Conservation (phyloP, 1,140 invertebrate genomes). For the Idris sp. region DNA sequence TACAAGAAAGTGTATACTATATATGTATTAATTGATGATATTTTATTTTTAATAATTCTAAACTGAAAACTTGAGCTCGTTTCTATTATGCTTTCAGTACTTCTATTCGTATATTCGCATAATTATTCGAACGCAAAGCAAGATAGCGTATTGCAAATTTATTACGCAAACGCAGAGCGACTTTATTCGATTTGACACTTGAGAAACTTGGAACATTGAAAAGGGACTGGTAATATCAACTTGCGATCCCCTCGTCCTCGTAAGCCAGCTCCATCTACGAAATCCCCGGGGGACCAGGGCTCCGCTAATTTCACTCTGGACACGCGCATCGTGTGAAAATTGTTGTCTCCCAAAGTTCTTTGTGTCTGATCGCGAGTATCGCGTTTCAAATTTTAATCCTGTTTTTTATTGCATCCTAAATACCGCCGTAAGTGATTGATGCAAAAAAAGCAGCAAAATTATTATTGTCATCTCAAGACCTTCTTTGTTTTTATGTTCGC, state of each 20-base stretch:
- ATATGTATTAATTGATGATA: no score
- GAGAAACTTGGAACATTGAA: constrained; percentile 78
- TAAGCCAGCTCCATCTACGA: constrained; percentile 65
- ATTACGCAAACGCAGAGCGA: constrained; percentile 55
- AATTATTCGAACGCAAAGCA: constrained; percentile 34
- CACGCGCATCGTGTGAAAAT: constrained; percentile 67
- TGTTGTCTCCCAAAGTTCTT: constrained; percentile 46
- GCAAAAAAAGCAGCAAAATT: constrained; percentile 1
- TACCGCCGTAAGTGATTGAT: constrained; percentile 3
- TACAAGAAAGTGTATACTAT: no score
- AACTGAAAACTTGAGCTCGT: background rate
- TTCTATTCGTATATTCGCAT: constrained; percentile 11
- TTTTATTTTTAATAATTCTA: background rate
- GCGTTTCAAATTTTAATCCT: constrained; percentile 46
- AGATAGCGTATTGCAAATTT: constrained; percentile 49
- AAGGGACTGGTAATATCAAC: constrained; percentile 74
- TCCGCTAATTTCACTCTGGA: constrained; percentile 74
- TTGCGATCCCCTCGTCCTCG: constrained; percentile 50
- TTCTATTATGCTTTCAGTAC: background rate
- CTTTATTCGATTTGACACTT: constrained; percentile 78
- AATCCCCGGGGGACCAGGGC: constrained; percentile 70
- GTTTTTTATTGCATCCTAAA: constrained; percentile 27
- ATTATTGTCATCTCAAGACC: constrained; percentile 3
- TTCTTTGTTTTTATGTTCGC: no score
- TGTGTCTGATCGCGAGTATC: constrained; percentile 25